Base-by-base conservation (phyloP, 1,140 invertebrate species). In the Papilio helenus region DNA sequence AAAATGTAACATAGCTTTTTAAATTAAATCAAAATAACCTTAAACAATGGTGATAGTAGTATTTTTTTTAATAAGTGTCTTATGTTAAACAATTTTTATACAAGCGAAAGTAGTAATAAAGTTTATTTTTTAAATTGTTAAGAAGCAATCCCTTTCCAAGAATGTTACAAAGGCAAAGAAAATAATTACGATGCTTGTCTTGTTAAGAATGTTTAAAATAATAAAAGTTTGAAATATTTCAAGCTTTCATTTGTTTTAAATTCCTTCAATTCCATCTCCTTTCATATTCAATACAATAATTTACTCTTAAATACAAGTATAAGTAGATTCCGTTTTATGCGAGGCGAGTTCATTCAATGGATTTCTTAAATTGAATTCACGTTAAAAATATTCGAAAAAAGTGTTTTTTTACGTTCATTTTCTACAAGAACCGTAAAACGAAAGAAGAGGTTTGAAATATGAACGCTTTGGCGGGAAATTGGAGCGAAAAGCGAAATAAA, bases 401-500 rank as follows among this genome's bases (percentile, higher is more conserved):
- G 29, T 68, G 14, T 68, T 68, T 46, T n/a, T 68, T 68, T 34
- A 68, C 26, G 26, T 68, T 29, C 12, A 34, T 29, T 68, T 68
- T 61, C 12, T 34, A 68, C 61, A 68, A 68, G 61, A 68, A 68
- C 61, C 61, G 26, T 68, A 68, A 68, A 68, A 68, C 7, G 61
- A 61, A 23, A 61, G 55, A 65, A 29, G 61, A 68, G 26, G 26
- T 68, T 18, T 68, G 61, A 68, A 68, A 68, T 68, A 68, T 68
- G 61, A 68, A 68, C 61, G 61, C 61, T 68, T 68, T 68, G 61
- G 58, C 23, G 58, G 26, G 61, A 68, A 68, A 34, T 68, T 68
- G 26, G 26, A 29, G 61, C 61, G 61, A 29, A 68, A 68, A 68
- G 26, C 23, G 61, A 34, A 68, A 68, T 29, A 68, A 68, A 68